These are phyloP conservation scores for Momotus momota DNA, from an alignment of 2,797 vertebrate genomes.

Conservation along the genomic window DNA sequence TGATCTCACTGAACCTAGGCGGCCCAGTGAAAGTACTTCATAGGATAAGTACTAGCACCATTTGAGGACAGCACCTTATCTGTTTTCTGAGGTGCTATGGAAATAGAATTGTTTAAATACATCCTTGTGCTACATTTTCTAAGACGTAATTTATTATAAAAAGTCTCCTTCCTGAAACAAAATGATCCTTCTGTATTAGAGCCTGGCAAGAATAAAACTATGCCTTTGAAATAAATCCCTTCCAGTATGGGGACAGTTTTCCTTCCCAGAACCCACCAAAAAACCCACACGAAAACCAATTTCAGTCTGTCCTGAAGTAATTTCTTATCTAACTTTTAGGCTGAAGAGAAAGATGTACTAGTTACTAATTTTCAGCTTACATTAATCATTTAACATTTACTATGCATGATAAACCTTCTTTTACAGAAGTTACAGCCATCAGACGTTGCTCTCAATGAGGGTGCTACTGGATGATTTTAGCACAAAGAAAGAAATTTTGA, in stretches of 20 bases:
- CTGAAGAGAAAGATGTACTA: neutral
- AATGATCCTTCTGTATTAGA: neutral
- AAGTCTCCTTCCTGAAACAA: neutral
- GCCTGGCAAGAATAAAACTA: neutral
- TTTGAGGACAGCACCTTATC: neutral
- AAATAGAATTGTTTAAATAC: neutral
- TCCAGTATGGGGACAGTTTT: neutral
- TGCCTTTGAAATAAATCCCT: neutral
- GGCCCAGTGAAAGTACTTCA: neutral
- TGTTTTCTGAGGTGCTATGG: neutral
- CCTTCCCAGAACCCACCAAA: neutral
- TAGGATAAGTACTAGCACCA: neutral
- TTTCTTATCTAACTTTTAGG: neutral
- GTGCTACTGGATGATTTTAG: neutral
- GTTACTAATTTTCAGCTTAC: neutral
- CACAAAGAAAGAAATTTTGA: neutral
- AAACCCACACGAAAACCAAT: neutral
- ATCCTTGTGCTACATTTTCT: neutral
- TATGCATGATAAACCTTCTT: neutral
- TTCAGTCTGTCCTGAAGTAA: neutral
- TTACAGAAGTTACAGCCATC: neutral
- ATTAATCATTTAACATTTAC: neutral
- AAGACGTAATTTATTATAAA: neutral
- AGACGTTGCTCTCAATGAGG: neutral
- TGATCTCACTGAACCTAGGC: neutral